These are phyloP conservation scores for Epiperipatus broadwayi DNA, from an alignment of 2,888 invertebrate genomes.

Conservation along the genomic window DNA sequence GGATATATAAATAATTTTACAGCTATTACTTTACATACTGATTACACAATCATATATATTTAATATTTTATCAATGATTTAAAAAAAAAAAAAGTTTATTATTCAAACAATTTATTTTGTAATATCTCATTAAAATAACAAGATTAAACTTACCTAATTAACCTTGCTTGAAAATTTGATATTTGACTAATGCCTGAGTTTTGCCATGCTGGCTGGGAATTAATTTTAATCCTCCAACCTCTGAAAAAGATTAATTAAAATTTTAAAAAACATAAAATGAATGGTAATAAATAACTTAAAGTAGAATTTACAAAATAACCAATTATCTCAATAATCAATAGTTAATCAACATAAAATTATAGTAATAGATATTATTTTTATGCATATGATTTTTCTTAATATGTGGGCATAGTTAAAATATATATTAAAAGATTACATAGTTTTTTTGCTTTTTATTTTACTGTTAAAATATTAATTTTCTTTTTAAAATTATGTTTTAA, in stretches of 20 bases:
- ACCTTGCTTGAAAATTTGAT: conserved; percentile 58
- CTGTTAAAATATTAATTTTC: too few species aligned
- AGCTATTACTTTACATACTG: too few species aligned
- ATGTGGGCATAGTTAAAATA: neutral
- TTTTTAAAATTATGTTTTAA: neutral
- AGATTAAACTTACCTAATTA: conserved; percentile 29
- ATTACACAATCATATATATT: too few species aligned
- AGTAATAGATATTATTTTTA: conserved; percentile 1
- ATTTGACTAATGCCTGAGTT: conserved; percentile 78
- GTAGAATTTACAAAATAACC: conserved; percentile 5
- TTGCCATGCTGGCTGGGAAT: conserved; percentile 84
- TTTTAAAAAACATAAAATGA: conserved; percentile 17
- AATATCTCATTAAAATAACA: neutral
- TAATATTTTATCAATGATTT: too few species aligned
- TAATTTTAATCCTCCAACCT: conserved; percentile 75
- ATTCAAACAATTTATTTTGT: neutral
- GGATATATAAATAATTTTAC: too few species aligned
- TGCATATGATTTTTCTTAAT: neutral
- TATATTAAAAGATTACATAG: neutral
- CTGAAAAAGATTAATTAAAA: conserved; percentile 30
- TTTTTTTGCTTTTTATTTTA: too few species aligned
- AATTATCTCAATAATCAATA: too few species aligned
- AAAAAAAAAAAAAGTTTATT: neutral
- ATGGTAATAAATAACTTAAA: neutral
- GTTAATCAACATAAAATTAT: too few species aligned